phyloP scores from a whole-genome alignment of 2,888 invertebrate genomes.

The Agrochola litura region DNA sequence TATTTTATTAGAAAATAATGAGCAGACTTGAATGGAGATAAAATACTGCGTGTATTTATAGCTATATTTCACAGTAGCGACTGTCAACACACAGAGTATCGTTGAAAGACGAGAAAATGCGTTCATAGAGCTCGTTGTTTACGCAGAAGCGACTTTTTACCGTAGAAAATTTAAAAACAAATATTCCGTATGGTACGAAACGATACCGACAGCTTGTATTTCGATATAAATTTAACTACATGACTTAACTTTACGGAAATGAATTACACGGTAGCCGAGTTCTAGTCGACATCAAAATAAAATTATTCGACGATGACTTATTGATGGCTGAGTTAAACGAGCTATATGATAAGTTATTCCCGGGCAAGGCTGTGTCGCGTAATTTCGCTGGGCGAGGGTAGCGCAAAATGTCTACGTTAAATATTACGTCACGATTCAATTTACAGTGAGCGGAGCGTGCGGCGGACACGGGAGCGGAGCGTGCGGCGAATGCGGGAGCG shows the following conservation, averaged over 20 bases:
- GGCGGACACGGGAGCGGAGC: constrained; percentile 64
- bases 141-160: constrained; percentile 25
- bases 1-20: constrained; percentile 33
- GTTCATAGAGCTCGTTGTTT: constrained; percentile 21
- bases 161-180: constrained; percentile 52
- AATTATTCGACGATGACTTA: constrained; percentile 76
- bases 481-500: constrained; percentile 62
- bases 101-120: constrained; percentile 34
- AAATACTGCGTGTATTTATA: constrained; percentile 30
- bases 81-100: constrained; percentile 28
- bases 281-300: constrained; percentile 75
- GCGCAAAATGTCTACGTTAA: constrained; percentile 76
- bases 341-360: constrained; percentile 79
- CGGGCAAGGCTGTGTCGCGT: constrained; percentile 73
- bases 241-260: constrained; percentile 67
- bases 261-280: constrained; percentile 69
- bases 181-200: constrained; percentile 34
- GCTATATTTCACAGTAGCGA: constrained; percentile 4
- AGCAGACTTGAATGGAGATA: constrained; percentile 16
- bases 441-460: constrained; percentile 69
- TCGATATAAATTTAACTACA: constrained; percentile 63
- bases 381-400: constrained; percentile 72
- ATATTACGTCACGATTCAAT: constrained; percentile 79
- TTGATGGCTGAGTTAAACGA: constrained; percentile 78
- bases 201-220: constrained; percentile 53